Evolutionary conservation across 2,113 vertebrate species (phyloP), one percentile per base, ranked within the genome.

Genomic region (Paradoxurus hermaphroditus): DNA sequence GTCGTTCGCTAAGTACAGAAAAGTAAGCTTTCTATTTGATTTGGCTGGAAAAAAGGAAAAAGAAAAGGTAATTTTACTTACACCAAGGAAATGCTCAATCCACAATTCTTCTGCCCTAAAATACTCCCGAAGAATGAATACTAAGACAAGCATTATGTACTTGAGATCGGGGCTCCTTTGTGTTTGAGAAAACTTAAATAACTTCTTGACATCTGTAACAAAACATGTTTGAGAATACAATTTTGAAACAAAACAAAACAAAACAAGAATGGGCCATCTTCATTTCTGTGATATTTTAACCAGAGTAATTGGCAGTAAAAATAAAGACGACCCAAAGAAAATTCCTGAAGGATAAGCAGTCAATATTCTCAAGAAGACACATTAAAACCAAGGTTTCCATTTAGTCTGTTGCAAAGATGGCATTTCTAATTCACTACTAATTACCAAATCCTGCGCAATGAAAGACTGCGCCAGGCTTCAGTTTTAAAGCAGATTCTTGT

Each of bases 1-100:
- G 97, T 99, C 99, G 0, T 99, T 99, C 29, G 99, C 99, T 94
- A 99, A 98, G 97, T 99, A 99, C 0, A 99, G 99, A 98, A 99
- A 99, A 12, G 99, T 99, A 97, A 99, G 98, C 70, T 99, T 99
- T 98, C 99, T 99, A 98, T 98, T 99, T 25, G 98, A 99, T 98
- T 99, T 99, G 77, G 99, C 99, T 99, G 97, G 86, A 65, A 97
- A 97, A 98, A 11, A 56, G 85, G 19, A 73, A 5, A 96, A 56
- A 83, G n/a, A 96, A 19, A 95, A 23, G 5, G 92, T 7, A 93
- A 95, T 18, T 97, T 83, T 97, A 90, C 44, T 96, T 97, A 68
- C 0, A 83, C 41, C 72, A 86, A 78, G 77, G n/a, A 94, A 94
- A 91, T 97, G 97, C 79, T 97, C 81, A 81, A 31, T 97, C 96